Percentiles rank a stretch among this genome's conserved stretches.
phyloP scores from a whole-genome alignment of 2,888 invertebrate species.

The Drosophila crucigera region DNA sequence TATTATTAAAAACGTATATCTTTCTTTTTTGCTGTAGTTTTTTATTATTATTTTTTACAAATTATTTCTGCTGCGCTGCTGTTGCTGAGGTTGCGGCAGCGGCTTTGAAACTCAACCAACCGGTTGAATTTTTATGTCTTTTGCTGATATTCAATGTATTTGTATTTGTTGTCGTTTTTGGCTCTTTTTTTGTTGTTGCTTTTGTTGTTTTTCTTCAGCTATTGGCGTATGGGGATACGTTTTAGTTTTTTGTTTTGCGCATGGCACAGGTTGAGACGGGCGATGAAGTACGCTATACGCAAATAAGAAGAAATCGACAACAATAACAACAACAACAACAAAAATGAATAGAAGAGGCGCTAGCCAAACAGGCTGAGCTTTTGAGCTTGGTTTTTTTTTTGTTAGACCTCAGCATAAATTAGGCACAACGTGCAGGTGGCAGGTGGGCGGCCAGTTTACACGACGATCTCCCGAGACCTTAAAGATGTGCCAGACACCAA shows the following conservation, averaged over 20 bases:
- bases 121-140: slow-evolving; percentile 77
- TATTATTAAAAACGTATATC: slow-evolving; percentile 44
- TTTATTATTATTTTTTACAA: slow-evolving; percentile 38
- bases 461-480: slow-evolving; percentile 17
- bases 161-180: slow-evolving; percentile 35
- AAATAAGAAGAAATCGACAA: slow-evolving; percentile 38
- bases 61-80: slow-evolving; percentile 46
- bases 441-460: slow-evolving; percentile 52
- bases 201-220: slow-evolving; percentile 56
- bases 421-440: slow-evolving; percentile 38
- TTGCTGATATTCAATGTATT: slow-evolving; percentile 47
- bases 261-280: slow-evolving; percentile 73
- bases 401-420: slow-evolving; percentile 45
- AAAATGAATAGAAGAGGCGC: slow-evolving; percentile 13
- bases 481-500: slow-evolving; percentile 37
- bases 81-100: slow-evolving; percentile 27
- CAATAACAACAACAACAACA: slow-evolving; percentile 14
- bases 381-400: slow-evolving; percentile 34
- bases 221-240: slow-evolving; percentile 36
- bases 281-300: slow-evolving; percentile 47
- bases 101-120: slow-evolving; percentile 71
- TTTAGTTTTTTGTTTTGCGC: slow-evolving; percentile 49
- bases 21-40: slow-evolving; percentile 13
- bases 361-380: slow-evolving; percentile 41
- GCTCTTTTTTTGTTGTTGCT: slow-evolving; percentile 34